Conservation (phyloP, 2,797 vertebrate species). For the Notolabrus celidotus region DNA sequence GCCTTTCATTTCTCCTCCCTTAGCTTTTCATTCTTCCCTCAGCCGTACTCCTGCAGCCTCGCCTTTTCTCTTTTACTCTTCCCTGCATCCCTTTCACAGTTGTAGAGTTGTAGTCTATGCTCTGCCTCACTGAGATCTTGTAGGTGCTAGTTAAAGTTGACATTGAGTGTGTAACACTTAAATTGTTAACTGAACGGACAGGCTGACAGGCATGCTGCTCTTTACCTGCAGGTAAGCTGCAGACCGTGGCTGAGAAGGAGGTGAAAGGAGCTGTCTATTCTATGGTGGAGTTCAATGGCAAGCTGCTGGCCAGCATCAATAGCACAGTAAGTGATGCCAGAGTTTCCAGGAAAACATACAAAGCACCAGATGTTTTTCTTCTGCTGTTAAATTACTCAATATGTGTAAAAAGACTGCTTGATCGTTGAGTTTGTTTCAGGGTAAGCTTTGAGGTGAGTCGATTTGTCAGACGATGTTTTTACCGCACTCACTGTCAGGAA, state of each 20-base stretch:
- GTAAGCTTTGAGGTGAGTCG: not conserved
- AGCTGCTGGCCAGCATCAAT: slow-evolving; percentile 98
- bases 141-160: slow-evolving; percentile 27
- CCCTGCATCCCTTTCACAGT: not conserved
- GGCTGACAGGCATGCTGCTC: slow-evolving; percentile 27
- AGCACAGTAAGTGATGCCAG: slow-evolving; percentile 91
- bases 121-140: slow-evolving; percentile 4
- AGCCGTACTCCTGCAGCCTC: slow-evolving; percentile 18
- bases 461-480: not conserved
- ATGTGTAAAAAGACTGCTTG: not conserved
- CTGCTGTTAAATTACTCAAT: not conserved
- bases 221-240: slow-evolving; percentile 91
- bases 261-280: slow-evolving; percentile 99
- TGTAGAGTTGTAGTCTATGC: not conserved
- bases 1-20: slow-evolving; percentile 46
- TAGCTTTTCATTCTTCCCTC: slow-evolving; percentile 21
- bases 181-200: slow-evolving; percentile 6
- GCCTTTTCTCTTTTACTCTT: slow-evolving; percentile 1
- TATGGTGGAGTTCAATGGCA: slow-evolving; percentile 99
- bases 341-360: not conserved
- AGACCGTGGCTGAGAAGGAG: slow-evolving; percentile 98
- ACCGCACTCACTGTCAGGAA: not conserved
- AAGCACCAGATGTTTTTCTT: not conserved
- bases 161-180: slow-evolving; percentile 18
- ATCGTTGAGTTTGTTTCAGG: not conserved